Base-by-base conservation (phyloP, 2,888 invertebrate genomes). In the Priapulus caudatus region DNA sequence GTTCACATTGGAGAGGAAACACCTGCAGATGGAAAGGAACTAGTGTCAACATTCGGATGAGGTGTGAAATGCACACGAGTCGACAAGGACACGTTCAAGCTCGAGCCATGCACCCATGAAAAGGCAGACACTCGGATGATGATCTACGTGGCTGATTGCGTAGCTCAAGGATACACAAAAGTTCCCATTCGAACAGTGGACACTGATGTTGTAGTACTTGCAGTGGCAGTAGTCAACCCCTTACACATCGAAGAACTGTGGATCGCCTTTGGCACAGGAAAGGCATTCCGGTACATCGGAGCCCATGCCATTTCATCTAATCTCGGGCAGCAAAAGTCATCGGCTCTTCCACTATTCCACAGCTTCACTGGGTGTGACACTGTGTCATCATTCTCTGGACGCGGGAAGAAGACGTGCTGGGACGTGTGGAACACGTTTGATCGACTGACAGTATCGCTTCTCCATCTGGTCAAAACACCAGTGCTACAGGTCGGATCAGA, bases 161-260 rank as follows among this genome's bases (percentile, higher is more conserved):
- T 52, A 16, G 46, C 43, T n/a, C 24, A 24, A 20, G 33, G 48
- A 3, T 50, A 48, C 44, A 44, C 10, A 19, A 52, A 44, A 5
- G 48, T 59, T 3, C 19, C 23, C 2, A 50, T 56, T 15, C 49
- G 53, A 15, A 59, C 58, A 43, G 59, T 59, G 10, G 56, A 59
- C 51, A 59, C 53, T 5, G 49, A 58, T 52, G 54, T 59, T 2
- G 52, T 57, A 1, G 52, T 59, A 10, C 48, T 57, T 4, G 51
- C 54, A 3, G 49, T 56, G 22, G 47, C 52, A 5, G n/a, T 50
- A 10, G 18, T 50, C 23, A 18, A 51, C 1, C 10, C 20, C 10
- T 47, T 51, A 10, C 4, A 5, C 5, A 15, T 21, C n/a, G 19
- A 4, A 5, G 51, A 51, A 2, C 3, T 51, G 19, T 51, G 48